Base-by-base conservation (phyloP, 2,888 invertebrate species). In the Tenthredo livida region DNA sequence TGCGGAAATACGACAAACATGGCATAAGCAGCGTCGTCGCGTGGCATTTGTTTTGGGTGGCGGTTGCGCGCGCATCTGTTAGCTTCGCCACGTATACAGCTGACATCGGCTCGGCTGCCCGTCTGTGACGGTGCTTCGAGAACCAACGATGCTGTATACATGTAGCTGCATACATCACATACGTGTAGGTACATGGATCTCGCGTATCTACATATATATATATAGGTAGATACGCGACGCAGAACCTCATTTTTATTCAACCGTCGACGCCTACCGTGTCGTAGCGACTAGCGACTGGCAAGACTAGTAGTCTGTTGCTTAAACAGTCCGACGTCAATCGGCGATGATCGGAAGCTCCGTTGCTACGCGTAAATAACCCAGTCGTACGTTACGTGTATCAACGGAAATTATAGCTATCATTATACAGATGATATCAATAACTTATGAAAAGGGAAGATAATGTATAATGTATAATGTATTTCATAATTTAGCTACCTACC, bases 11-110 rank as follows among this genome's bases (percentile, higher is more conserved):
- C 43, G 37, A 73, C n/a, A 40, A 73, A 40, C 72, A 40, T 73
- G 21, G 72, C 43, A 73, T 29, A 17, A 54, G 77, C 50, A 25
- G 9, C 17, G 12, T 50, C 43, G 29, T 87, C 86, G 85, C 88
- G 87, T 87, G 86, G 86, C 86, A 84, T 82, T 86, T 86, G 87
- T 86, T 87, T 86, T 87, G 86, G 82, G 65, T 84, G 65, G 25
- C 21, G 67, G 43, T 61, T 87, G 87, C 87, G 86, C 88, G 87
- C 86, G 88, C 87, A 88, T 10, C 77, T 75, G 73, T 72, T 80
- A 58, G 67, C 84, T 65, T 82, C 83, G 86, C 88, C 88, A 88
- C 88, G 88, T 88, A 88, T 86, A 85, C 77, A 43, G 50, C 67
- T 70, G 54, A 67, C 33, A 40, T 33, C 77, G 50, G 77, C 50